Evolutionary conservation across 2,113 vertebrate genomes (phyloP).

Genomic region (Polyodon spathula): DNA sequence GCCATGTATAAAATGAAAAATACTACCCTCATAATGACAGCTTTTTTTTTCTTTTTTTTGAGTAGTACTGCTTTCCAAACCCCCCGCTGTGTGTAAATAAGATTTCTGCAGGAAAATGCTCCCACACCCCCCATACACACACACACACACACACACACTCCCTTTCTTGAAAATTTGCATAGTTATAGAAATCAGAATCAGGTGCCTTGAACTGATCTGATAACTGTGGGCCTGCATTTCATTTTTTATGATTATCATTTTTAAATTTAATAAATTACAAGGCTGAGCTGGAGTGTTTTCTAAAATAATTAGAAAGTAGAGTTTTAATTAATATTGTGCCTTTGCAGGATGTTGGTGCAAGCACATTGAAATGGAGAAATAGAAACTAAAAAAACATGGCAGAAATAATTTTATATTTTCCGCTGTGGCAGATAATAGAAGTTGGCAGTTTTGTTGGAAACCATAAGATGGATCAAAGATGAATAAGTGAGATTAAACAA

Average conservation of each 20-base stretch:
- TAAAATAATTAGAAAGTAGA: too few relatives aligned
- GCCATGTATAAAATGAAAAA: constrained; percentile 9
- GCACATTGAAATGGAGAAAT: too few relatives aligned
- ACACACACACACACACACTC: constrained; percentile 8
- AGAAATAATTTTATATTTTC: too few relatives aligned
- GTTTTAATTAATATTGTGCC: too few relatives aligned
- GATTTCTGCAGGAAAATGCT: not conserved
- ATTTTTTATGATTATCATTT: constrained; percentile 51
- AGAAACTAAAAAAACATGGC: too few relatives aligned
- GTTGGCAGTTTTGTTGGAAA: too few relatives aligned
- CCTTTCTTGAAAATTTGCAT: constrained; percentile 25
- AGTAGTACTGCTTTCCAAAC: not conserved
- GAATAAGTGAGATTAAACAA: too few relatives aligned
- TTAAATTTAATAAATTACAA: constrained; percentile 10
- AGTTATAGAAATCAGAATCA: constrained; percentile 27
- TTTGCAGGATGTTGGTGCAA: too few relatives aligned
- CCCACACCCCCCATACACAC: not conserved
- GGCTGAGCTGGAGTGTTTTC: not conserved
- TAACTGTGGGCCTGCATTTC: constrained; percentile 22
- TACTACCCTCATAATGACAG: constrained; percentile 5
- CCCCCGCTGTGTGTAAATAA: constrained; percentile 1
- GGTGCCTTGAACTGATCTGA: constrained; percentile 22
- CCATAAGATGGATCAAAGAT: too few relatives aligned
- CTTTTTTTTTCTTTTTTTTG: not conserved
- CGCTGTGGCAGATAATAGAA: too few relatives aligned